phyloP scores from a whole-genome alignment of 2,113 vertebrate genomes.

The Pampusana beccarii region DNA sequence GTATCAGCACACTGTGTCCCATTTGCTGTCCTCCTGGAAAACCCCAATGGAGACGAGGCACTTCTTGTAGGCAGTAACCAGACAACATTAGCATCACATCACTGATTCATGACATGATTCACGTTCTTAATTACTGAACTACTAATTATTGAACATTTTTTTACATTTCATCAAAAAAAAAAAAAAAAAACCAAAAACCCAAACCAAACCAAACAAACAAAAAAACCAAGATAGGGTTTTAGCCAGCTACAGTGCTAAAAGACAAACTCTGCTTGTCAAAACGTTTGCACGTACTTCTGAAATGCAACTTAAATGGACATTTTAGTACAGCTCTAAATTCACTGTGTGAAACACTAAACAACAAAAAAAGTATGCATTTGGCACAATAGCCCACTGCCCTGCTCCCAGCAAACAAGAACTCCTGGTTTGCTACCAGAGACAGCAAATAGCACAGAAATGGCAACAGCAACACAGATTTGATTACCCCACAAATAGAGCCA shows the following conservation, averaged over 20 bases:
- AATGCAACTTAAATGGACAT: background rate
- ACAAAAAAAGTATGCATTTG: background rate
- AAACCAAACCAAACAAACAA: too few species aligned
- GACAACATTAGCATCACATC: background rate
- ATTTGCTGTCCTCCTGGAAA: background rate
- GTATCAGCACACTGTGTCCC: background rate
- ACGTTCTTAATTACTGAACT: background rate
- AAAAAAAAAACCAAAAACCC: too few species aligned
- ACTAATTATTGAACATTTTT: background rate
- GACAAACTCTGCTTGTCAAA: background rate
- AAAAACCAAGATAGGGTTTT: background rate
- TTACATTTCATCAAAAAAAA: background rate
- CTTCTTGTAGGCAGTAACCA: background rate
- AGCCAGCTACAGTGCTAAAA: background rate
- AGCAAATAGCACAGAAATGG: background rate
- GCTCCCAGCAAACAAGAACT: background rate
- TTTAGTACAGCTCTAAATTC: background rate
- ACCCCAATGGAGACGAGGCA: background rate
- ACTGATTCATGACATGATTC: accelerated
- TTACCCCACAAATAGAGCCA: background rate
- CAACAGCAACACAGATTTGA: background rate
- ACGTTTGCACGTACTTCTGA: background rate
- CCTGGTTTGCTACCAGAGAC: background rate
- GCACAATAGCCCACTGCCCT: background rate
- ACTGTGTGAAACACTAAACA: background rate